Evolutionary conservation across 1,140 invertebrate species (phyloP).

Genomic region (Drosophila takahashii): DNA sequence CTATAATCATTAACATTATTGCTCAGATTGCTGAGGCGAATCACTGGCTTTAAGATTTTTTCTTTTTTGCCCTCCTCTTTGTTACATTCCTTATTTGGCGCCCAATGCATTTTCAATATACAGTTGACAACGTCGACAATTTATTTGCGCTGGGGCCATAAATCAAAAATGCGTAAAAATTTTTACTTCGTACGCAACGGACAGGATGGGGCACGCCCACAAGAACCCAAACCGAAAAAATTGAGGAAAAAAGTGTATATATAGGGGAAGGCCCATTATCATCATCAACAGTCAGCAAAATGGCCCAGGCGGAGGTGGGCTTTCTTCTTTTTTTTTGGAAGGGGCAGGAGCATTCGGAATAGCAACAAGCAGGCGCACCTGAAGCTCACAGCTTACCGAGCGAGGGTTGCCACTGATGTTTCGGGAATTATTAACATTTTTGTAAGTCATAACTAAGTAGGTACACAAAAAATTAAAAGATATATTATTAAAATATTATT

Average conservation of each 20-base stretch:
- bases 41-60: constrained; percentile 41
- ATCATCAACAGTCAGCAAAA: constrained; percentile 82
- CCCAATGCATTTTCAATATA: constrained; percentile 78
- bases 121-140: constrained; percentile 59
- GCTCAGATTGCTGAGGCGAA: constrained; percentile 40
- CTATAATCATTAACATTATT: constrained; percentile 81
- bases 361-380: constrained; percentile 76
- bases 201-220: constrained; percentile 29
- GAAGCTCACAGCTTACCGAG: constrained; percentile 41
- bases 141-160: constrained; percentile 70
- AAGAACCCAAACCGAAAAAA: background rate
- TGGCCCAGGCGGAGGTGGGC: constrained; percentile 58
- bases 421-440: background rate
- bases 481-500: no score
- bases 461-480: no score
- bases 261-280: constrained; percentile 67
- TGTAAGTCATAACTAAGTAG: no score
- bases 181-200: constrained; percentile 53
- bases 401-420: constrained; percentile 14
- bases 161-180: constrained; percentile 83
- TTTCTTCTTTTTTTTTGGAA: constrained; percentile 14
- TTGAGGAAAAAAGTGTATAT: constrained; percentile 8
- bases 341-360: constrained; percentile 35
- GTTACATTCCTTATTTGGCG: background rate
- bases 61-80: constrained; percentile 9